Evolutionary conservation across 2,797 vertebrate species (phyloP).

Genomic region (Atherinosoma microstoma): DNA sequence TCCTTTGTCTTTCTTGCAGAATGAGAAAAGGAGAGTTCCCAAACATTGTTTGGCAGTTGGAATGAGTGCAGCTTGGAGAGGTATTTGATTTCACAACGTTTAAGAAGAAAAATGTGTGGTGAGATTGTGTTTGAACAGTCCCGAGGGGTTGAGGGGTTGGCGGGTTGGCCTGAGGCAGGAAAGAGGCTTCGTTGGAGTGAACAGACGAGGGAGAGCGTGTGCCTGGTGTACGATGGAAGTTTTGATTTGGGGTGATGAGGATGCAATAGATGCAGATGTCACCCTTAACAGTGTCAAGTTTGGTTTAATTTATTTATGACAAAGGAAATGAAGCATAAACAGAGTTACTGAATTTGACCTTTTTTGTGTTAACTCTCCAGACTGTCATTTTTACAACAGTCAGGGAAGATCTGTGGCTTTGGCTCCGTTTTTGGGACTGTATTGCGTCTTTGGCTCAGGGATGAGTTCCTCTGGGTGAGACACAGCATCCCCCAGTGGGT

Average conservation of each 20-base stretch:
- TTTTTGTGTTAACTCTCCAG: constrained; percentile 4
- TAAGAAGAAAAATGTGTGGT: constrained; percentile 75
- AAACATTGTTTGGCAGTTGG: constrained; percentile 68
- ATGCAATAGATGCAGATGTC: constrained; percentile 22
- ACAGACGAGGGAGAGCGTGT: constrained; percentile 7
- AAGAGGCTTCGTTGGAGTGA: constrained; percentile 34
- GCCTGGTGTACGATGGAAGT: constrained; percentile 12
- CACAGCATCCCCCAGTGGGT: constrained; percentile 64
- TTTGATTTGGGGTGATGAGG: not conserved
- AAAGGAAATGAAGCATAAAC: constrained; percentile 1
- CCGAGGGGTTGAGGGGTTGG: constrained; percentile 51
- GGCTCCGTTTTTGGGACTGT: constrained; percentile 36
- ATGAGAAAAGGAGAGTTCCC: constrained; percentile 40
- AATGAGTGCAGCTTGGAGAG: constrained; percentile 61
- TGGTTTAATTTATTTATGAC: constrained; percentile 12
- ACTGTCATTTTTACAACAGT: constrained; percentile 1
- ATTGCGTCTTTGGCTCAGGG: constrained; percentile 55
- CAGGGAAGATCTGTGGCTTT: constrained; percentile 46
- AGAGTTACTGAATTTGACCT: not conserved
- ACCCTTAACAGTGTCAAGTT: not conserved
- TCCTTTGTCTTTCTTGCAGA: constrained; percentile 37
- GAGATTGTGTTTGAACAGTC: constrained; percentile 65
- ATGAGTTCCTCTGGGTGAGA: constrained; percentile 64
- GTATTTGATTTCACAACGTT: constrained; percentile 79
- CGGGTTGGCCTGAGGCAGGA: constrained; percentile 35